Evolutionary conservation across 92 coral and sea anemone species (phyloP).

Genomic region (Desmophyllum pertusum): DNA sequence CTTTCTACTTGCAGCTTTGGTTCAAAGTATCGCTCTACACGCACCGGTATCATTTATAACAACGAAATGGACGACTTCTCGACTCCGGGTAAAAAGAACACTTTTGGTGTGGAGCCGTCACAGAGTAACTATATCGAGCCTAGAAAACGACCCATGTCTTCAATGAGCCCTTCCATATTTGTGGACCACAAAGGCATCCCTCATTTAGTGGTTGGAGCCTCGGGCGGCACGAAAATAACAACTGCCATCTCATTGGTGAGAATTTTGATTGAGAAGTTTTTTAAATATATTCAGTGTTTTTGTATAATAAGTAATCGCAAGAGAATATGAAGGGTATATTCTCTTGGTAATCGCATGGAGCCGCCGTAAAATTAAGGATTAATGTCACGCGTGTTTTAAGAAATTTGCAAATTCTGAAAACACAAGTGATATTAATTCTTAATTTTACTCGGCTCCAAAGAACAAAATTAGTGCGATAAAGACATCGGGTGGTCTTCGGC

Average conservation of each 20-base stretch:
- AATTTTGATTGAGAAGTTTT: neutral
- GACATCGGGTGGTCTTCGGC: no score
- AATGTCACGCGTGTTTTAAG: no score
- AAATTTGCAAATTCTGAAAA: no score
- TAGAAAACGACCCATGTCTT: constrained; percentile 93
- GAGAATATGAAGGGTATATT: no score
- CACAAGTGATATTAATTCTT: no score
- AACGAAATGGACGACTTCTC: constrained; percentile 99
- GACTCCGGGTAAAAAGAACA: constrained; percentile 84
- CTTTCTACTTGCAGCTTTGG: constrained; percentile 86
- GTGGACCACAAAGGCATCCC: constrained; percentile 69
- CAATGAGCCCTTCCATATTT: constrained; percentile 84
- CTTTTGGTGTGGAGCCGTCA: constrained; percentile 88
- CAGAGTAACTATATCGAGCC: constrained; percentile 79
- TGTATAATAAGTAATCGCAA: no score
- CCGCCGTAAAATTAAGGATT: no score
- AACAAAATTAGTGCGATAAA: no score
- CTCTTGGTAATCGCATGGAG: no score
- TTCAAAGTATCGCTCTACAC: constrained; percentile 75
- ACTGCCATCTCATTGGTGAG: constrained; percentile 90
- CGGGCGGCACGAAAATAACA: constrained; percentile 94
- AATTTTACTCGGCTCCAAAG: no score
- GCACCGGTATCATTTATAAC: constrained; percentile 86
- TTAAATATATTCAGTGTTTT: neutral
- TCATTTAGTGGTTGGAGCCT: constrained; percentile 89